These are phyloP conservation scores for Eleutherodactylus coqui DNA, from an alignment of 2,797 vertebrate species.

Conservation along the genomic window DNA sequence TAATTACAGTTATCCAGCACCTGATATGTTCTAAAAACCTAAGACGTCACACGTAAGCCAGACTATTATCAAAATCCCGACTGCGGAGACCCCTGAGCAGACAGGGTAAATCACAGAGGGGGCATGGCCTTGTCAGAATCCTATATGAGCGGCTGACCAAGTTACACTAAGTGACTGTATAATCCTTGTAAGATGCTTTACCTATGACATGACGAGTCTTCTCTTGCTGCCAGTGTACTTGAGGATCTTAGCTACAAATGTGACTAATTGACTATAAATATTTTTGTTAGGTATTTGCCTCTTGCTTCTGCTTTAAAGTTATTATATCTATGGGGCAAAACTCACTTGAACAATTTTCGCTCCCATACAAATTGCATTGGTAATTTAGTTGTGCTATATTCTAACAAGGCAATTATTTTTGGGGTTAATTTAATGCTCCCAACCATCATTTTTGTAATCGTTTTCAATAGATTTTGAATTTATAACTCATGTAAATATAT, in stretches of 20 bases:
- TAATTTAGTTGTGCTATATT: background rate
- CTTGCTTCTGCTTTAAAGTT: background rate
- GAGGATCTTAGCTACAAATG: background rate
- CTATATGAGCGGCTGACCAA: conserved; percentile 46
- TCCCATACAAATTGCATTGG: too few relatives aligned
- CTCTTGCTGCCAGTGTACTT: background rate
- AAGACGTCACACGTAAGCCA: conserved; percentile 9
- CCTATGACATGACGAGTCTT: conserved; percentile 7
- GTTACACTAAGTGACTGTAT: conserved; percentile 46
- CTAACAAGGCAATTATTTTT: background rate
- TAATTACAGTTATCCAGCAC: conserved; percentile 10
- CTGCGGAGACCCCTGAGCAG: conserved; percentile 27
- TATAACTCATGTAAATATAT: too few relatives aligned
- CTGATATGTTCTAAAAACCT: background rate
- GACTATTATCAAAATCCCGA: conserved; percentile 11
- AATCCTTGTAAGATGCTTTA: conserved; percentile 58
- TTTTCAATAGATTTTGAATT: too few relatives aligned
- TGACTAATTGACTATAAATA: background rate
- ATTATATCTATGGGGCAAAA: background rate
- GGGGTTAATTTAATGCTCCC: too few relatives aligned
- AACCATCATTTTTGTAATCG: too few relatives aligned
- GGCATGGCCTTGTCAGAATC: conserved; percentile 21
- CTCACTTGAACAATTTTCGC: background rate
- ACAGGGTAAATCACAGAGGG: conserved; percentile 48
- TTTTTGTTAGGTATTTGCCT: background rate